Conservation (phyloP, 1,140 invertebrate genomes). For the Hypsibius dujardini region DNA sequence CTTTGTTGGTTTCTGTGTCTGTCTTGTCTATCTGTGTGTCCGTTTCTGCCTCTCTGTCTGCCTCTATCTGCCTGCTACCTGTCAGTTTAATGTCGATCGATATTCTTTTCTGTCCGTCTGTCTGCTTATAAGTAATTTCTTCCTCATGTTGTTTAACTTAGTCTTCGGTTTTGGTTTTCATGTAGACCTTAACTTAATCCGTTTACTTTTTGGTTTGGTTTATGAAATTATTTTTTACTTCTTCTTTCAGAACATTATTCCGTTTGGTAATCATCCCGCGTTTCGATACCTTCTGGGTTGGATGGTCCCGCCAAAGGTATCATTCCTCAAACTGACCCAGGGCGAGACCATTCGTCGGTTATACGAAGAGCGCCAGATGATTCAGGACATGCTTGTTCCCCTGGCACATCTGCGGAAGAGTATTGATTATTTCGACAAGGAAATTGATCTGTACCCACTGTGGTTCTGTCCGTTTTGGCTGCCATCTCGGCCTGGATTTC, state of each 20-base stretch:
- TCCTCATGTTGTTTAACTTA: too few relatives aligned
- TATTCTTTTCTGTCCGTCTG: too few relatives aligned
- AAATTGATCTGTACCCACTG: slow-evolving; percentile 58
- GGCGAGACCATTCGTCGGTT: slow-evolving; percentile 49
- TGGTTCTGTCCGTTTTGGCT: slow-evolving; percentile 66
- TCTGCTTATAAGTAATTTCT: too few relatives aligned
- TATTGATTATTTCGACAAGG: slow-evolving; percentile 46
- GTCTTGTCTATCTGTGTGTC: too few relatives aligned
- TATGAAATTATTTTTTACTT: too few relatives aligned
- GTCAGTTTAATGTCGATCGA: too few relatives aligned
- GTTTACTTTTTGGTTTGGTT: too few relatives aligned
- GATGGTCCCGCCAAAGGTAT: slow-evolving; percentile 63
- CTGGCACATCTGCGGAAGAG: slow-evolving; percentile 42
- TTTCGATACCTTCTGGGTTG: slow-evolving; percentile 58
- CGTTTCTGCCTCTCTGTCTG: too few relatives aligned
- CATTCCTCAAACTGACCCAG: slow-evolving; percentile 61
- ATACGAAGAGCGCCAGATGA: slow-evolving; percentile 59
- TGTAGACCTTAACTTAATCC: too few relatives aligned
- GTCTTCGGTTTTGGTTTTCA: too few relatives aligned
- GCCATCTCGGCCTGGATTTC: slow-evolving; percentile 48
- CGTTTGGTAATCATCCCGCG: slow-evolving; percentile 58
- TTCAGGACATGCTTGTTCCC: slow-evolving; percentile 66
- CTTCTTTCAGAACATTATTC: slow-evolving; percentile 50
- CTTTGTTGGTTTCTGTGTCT: too few relatives aligned
- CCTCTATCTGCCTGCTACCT: too few relatives aligned